Conservation (phyloP, 2,797 vertebrate species). For the Tiaroga cobitis region DNA sequence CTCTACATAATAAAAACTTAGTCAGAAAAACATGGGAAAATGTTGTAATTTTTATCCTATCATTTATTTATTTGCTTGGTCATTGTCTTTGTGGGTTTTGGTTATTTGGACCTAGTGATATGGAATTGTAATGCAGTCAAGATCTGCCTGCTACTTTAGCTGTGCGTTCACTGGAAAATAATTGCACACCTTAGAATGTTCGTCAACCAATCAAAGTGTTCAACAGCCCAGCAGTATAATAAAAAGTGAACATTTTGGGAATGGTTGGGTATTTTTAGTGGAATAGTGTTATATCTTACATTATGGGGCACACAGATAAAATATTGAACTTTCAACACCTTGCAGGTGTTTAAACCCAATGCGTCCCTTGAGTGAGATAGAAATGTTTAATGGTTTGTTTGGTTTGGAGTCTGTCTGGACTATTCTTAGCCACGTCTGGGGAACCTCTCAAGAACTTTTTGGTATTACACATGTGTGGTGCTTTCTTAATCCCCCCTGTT, state of each 20-base stretch:
- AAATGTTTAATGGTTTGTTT: conserved; percentile 75
- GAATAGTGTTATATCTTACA: conserved; percentile 49
- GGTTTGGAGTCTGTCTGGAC: conserved; percentile 67
- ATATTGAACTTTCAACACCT: conserved; percentile 61
- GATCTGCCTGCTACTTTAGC: not conserved
- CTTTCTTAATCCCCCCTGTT: conserved; percentile 49
- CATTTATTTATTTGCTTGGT: too few species aligned
- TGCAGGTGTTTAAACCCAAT: conserved; percentile 61
- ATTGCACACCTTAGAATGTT: not conserved
- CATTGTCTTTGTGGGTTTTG: not conserved
- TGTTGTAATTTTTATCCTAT: too few species aligned
- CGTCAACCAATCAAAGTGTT: not conserved
- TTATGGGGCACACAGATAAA: conserved; percentile 57
- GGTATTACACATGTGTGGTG: conserved; percentile 39
- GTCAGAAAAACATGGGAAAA: too few species aligned
- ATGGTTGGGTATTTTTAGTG: conserved; percentile 29
- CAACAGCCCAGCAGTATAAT: not conserved
- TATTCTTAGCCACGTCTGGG: conserved; percentile 63
- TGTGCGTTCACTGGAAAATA: not conserved
- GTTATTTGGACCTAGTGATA: not conserved
- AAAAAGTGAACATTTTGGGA: conserved; percentile 26
- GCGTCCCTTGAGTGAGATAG: conserved; percentile 62
- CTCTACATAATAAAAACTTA: too few species aligned
- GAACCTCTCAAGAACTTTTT: conserved; percentile 54
- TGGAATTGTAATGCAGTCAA: not conserved